Evolutionary conservation across 2,113 vertebrate genomes (phyloP).

Genomic region (Coptodon bakossiorum): DNA sequence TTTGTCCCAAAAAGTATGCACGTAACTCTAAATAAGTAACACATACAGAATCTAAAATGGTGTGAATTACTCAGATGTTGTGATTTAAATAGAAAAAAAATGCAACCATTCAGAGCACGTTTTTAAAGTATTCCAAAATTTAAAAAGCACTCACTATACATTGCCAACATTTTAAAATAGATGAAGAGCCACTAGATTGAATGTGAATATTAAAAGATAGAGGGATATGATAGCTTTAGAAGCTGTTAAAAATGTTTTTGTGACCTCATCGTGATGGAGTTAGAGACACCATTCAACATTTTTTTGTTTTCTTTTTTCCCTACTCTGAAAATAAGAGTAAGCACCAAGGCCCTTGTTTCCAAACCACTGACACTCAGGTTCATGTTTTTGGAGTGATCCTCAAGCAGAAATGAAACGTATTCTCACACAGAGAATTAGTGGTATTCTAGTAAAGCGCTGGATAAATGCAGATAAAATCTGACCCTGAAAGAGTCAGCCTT

Average conservation of each 20-base stretch:
- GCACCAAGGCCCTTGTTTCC: neutral
- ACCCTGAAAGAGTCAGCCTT: neutral
- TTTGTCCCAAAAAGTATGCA: neutral
- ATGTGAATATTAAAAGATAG: neutral
- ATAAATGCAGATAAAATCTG: neutral
- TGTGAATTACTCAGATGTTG: neutral
- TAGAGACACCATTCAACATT: neutral
- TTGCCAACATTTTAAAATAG: neutral
- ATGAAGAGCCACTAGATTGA: neutral
- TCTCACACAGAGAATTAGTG: neutral
- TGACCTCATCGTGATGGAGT: neutral
- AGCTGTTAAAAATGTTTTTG: neutral
- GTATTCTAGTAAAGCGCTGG: neutral
- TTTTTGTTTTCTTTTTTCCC: neutral
- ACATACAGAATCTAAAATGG: neutral
- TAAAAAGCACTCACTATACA: neutral
- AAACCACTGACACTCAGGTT: neutral
- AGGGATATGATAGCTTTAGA: neutral
- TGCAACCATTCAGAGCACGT: neutral
- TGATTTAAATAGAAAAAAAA: neutral
- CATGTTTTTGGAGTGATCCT: neutral
- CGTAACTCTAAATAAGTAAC: neutral
- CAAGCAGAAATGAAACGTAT: neutral
- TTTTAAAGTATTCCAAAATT: neutral
- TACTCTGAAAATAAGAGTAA: neutral